Evolutionary conservation across 1,140 invertebrate genomes (phyloP).

Genomic region (Goniozus legneri): DNA sequence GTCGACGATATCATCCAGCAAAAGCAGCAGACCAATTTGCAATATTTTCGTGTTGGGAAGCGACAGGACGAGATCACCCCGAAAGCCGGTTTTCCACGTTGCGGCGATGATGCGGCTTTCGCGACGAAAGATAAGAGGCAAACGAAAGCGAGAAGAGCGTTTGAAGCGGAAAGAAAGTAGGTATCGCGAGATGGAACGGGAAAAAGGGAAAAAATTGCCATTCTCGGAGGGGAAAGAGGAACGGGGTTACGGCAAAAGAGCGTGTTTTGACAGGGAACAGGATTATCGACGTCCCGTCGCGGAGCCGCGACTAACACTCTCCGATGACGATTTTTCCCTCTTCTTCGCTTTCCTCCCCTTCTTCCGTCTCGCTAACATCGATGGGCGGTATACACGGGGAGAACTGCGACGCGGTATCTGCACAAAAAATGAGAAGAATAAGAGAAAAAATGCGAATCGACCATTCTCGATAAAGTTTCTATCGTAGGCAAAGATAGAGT

Average conservation of each 20-base stretch:
- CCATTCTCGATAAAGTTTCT: too few relatives aligned
- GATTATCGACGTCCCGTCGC: constrained; percentile 32
- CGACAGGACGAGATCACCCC: constrained; percentile 9
- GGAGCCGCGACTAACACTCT: neutral
- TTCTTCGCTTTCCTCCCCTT: neutral
- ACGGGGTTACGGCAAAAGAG: constrained; percentile 5
- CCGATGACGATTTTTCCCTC: neutral
- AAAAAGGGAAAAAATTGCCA: constrained; percentile 9
- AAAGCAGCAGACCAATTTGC: constrained; percentile 27
- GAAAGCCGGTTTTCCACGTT: constrained; percentile 12
- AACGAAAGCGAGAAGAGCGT: constrained; percentile 1
- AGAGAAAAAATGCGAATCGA: too few relatives aligned
- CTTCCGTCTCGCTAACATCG: neutral
- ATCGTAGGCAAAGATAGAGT: too few relatives aligned
- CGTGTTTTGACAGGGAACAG: constrained; percentile 30
- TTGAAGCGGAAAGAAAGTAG: neutral
- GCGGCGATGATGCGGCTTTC: constrained; percentile 6
- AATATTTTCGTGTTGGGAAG: constrained; percentile 36
- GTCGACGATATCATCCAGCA: constrained; percentile 20
- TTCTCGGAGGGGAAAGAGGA: too few relatives aligned
- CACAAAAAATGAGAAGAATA: too few relatives aligned
- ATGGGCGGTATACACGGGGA: too few relatives aligned
- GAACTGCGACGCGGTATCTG: too few relatives aligned
- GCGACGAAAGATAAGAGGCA: constrained; percentile 12
- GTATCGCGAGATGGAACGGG: neutral